A percentile compares a stretch with the other conserved stretches of the same genome.
Conservation (phyloP, 30 jellyfish, hydroid and myxozoan genomes). For the Hydractinia echinata region DNA sequence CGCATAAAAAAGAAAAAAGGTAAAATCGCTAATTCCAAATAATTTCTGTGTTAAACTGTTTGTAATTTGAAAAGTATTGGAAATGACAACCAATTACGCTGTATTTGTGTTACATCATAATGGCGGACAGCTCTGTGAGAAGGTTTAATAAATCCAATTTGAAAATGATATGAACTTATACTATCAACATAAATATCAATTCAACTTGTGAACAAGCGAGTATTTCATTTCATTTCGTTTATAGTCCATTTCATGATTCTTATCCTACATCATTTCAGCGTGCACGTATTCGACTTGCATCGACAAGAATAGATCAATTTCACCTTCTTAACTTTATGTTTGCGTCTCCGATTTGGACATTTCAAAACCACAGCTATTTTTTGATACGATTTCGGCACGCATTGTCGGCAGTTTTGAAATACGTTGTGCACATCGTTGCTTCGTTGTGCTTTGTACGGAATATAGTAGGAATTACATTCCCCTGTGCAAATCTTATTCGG, state of each 20-base stretch:
- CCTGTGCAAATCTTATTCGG: background rate
- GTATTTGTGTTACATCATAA: no score
- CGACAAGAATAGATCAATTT: conserved; percentile 1
- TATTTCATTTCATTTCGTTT: background rate
- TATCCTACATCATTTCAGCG: background rate
- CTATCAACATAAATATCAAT: no score
- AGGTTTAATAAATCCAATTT: no score
- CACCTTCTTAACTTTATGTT: background rate
- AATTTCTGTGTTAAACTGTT: no score
- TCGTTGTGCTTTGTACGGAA: background rate
- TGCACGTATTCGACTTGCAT: background rate
- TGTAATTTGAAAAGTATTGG: no score
- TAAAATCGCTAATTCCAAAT: no score
- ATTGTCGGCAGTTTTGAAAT: background rate
- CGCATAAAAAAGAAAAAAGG: no score
- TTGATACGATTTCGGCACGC: conserved; percentile 7
- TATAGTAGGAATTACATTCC: background rate
- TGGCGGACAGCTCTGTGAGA: no score
- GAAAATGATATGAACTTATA: no score
- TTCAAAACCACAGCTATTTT: background rate
- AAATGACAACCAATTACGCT: no score
- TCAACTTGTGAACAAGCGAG: no score
- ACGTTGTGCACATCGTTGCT: background rate
- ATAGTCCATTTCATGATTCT: background rate
- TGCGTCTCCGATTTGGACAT: conserved; percentile 11